Conservation (phyloP, 1,140 invertebrate genomes). For the Pissodes strobi region DNA sequence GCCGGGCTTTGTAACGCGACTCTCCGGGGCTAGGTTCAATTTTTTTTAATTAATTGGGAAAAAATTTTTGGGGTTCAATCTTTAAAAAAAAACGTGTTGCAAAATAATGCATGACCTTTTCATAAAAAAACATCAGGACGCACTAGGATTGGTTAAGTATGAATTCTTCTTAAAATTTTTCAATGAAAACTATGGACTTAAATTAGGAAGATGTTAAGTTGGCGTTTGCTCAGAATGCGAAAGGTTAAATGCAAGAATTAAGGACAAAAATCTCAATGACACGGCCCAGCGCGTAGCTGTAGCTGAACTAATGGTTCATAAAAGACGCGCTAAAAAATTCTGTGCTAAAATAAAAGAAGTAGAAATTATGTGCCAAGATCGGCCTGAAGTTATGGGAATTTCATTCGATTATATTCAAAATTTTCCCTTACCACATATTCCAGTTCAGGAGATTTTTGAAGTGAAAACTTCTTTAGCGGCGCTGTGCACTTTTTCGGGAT, state of each 20-base stretch:
- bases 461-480: no score
- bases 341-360: slow-evolving; percentile 41
- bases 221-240: slow-evolving; percentile 40
- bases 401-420: slow-evolving; percentile 53
- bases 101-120: no score
- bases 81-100: no score
- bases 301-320: slow-evolving; percentile 38
- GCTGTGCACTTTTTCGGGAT: no score
- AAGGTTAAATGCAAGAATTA: slow-evolving; percentile 25
- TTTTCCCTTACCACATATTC: slow-evolving; percentile 35
- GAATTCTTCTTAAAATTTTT: slow-evolving; percentile 20
- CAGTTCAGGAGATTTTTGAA: slow-evolving; percentile 30
- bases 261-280: slow-evolving; percentile 26
- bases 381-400: slow-evolving; percentile 34
- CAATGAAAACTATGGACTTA: slow-evolving; percentile 40
- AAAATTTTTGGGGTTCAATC: no score
- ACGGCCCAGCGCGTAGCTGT: slow-evolving; percentile 41
- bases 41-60: no score
- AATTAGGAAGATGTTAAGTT: slow-evolving; percentile 30
- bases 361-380: slow-evolving; percentile 32
- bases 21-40: no score
- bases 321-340: slow-evolving; percentile 50
- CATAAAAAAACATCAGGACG: no score
- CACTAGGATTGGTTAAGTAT: no score
- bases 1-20: no score